Conservation (phyloP, 2,797 vertebrate genomes). For the Poecilia gillii region DNA sequence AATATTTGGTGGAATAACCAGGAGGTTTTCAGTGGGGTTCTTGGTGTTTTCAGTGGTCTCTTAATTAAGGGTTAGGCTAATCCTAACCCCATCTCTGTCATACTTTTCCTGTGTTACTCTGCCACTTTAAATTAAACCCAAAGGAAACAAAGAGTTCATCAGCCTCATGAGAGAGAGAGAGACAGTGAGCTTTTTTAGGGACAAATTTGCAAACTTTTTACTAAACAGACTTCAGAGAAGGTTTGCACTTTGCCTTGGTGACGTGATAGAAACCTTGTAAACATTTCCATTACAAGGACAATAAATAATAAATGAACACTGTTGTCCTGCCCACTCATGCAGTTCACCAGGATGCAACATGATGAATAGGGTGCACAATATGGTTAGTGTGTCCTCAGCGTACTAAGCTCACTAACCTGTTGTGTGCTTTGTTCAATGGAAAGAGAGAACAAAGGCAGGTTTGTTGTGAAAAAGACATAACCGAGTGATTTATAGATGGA, state of each 20-base stretch:
- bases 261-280: constrained; percentile 11
- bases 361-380: constrained; percentile 45
- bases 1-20: no score
- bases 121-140: neutral
- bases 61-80: no score
- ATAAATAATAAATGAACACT: constrained; percentile 1
- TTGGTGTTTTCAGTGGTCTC: neutral
- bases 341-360: constrained; percentile 18
- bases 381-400: constrained; percentile 50
- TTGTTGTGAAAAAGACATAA: constrained; percentile 54
- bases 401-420: constrained; percentile 45
- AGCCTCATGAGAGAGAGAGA: neutral
- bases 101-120: neutral
- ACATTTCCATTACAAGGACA: constrained; percentile 7
- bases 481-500: constrained; percentile 44
- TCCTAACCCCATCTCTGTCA: no score
- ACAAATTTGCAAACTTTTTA: constrained; percentile 16
- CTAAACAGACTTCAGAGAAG: neutral
- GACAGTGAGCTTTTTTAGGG: neutral
- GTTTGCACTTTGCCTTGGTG: neutral
- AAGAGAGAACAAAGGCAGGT: constrained; percentile 43
- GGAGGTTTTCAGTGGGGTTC: neutral
- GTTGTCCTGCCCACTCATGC: constrained; percentile 21
- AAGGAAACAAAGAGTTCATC: neutral
- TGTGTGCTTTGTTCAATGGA: constrained; percentile 47